phyloP scores from a whole-genome alignment of 2,113 vertebrate species.

The Syngnathus scovelli region DNA sequence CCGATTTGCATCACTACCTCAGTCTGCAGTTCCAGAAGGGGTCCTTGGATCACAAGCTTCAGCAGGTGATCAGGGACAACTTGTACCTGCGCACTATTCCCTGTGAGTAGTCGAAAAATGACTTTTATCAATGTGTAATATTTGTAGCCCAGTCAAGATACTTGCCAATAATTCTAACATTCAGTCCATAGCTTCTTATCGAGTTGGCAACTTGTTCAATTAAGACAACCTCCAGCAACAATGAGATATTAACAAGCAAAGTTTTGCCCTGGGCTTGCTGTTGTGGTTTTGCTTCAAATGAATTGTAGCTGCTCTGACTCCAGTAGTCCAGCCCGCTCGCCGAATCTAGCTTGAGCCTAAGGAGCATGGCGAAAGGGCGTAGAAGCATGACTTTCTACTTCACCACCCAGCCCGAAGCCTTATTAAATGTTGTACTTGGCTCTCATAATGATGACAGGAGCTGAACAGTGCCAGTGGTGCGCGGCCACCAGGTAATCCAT shows the following conservation, averaged over 20 bases:
- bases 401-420: slow-evolving; percentile 26
- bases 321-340: slow-evolving; percentile 19
- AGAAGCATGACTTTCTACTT: slow-evolving; percentile 32
- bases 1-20: slow-evolving; percentile 94
- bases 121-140: background rate
- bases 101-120: slow-evolving; percentile 77
- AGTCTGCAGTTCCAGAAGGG: slow-evolving; percentile 99
- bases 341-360: slow-evolving; percentile 1
- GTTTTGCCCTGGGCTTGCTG: background rate
- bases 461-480: slow-evolving; percentile 22
- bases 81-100: slow-evolving; percentile 97
- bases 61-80: slow-evolving; percentile 99
- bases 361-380: background rate
- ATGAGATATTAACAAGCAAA: background rate
- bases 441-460: slow-evolving; percentile 24
- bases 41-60: slow-evolving; percentile 95
- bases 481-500: slow-evolving; percentile 33
- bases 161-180: background rate
- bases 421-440: slow-evolving; percentile 31
- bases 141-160: background rate
- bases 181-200: background rate
- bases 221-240: background rate
- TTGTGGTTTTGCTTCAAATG: background rate
- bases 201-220: background rate
- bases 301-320: slow-evolving; percentile 14